Conservation (phyloP, 2,797 vertebrate genomes). For the Artibeus lituratus region DNA sequence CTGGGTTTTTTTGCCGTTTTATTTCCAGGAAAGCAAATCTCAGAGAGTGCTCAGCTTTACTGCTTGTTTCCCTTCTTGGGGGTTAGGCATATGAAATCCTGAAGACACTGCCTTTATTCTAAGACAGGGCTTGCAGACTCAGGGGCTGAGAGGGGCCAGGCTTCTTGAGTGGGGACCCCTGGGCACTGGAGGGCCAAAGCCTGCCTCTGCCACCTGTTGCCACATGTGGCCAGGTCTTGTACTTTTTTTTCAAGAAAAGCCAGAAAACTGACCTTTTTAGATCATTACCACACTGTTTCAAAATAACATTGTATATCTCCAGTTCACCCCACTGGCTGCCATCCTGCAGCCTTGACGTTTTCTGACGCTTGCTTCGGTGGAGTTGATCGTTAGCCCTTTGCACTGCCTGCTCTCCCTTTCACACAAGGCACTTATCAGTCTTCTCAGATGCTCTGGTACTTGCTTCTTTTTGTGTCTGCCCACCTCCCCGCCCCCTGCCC, state of each 20-base stretch:
- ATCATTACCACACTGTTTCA: background rate
- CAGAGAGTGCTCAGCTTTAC: background rate
- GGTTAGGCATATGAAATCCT: background rate
- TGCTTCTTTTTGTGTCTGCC: background rate
- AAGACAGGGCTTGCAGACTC: background rate
- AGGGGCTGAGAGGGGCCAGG: background rate
- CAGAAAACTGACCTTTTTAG: background rate
- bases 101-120: background rate
- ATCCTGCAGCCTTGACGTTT: background rate
- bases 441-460: background rate
- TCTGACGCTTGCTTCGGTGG: background rate
- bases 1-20: background rate
- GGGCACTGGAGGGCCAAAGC: background rate
- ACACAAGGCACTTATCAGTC: background rate
- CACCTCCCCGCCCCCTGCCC: background rate
- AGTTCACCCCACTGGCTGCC: background rate
- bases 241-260: background rate
- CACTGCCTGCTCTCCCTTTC: background rate
- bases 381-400: background rate
- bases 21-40: slow-evolving; percentile 27
- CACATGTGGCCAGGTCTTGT: background rate
- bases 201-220: background rate
- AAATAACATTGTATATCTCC: background rate
- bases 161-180: too few species aligned
- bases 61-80: background rate